Base-by-base conservation (phyloP, 1,140 invertebrate species). In the Drosophila takahashii region DNA sequence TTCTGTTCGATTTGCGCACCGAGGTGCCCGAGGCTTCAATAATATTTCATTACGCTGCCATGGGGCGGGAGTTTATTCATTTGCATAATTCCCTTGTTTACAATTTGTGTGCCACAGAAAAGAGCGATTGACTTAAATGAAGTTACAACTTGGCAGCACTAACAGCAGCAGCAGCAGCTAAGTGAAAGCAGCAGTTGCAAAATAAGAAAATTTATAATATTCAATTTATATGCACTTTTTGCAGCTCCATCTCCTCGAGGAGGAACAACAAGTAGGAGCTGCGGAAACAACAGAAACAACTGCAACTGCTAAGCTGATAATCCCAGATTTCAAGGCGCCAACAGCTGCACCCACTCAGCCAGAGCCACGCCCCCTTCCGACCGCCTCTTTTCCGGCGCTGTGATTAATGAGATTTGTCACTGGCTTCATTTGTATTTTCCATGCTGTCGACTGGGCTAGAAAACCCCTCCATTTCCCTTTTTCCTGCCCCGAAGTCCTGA, bases 351-450 rank as follows among this genome's bases (percentile, higher is more conserved):
- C 57, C 77, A 64, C 39, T 48, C 54, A 81, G 69, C 51, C 36
- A 41, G 56, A 42, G 34, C 53, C 34, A 34, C 41, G 45, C 56
- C 48, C 44, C 29, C 47, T n/a, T n/a, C 13, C 34, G 32, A 15
- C 29, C 37, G 37, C 44, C 44, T 13, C 67, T 57, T 73, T 70
- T 64, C 71, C 54, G 44, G 57, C 44, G 54, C 41, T 80, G 77
- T 90, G 84, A 89, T 89, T 89, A 89, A 89, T 89, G 84, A 80
- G 85, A 89, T 89, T 90, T 89, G 84, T 89, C 84, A 89, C 85
- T 89, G 71, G 80, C 47, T 90, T 78, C 85, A 90, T 89, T 87
- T 87, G 85, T 89, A 83, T 89, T 89, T 89, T 89, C 83, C 79
- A 79, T 77, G 75, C 79, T 79, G 84, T 89, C 84, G 80, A 79